Conservation (phyloP, 2,797 vertebrate species). For the Champsocephalus esox region DNA sequence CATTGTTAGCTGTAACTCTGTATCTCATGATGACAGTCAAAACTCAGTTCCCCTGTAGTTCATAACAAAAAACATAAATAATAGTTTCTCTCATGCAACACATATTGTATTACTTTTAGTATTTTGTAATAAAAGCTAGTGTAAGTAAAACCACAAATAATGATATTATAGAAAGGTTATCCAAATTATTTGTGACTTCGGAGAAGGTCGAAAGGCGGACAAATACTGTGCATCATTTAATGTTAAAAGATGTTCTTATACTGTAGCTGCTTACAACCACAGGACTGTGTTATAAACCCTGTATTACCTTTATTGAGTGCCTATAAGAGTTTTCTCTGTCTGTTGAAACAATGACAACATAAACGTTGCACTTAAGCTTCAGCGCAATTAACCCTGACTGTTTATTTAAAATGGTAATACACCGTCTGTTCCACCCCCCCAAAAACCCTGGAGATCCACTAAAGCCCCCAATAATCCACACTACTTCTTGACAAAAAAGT, state of each 20-base stretch:
- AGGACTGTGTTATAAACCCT: background rate
- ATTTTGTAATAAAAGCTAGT: too few species aligned
- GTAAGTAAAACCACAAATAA: too few species aligned
- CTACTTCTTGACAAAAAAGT: constrained; percentile 13
- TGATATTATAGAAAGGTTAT: too few species aligned
- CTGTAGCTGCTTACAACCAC: background rate
- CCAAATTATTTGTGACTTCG: too few species aligned
- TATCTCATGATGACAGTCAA: background rate
- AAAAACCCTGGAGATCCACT: constrained; percentile 7
- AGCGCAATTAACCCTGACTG: constrained; percentile 1
- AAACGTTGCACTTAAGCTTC: background rate
- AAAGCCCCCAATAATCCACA: constrained; percentile 17
- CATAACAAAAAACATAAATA: too few species aligned
- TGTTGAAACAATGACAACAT: background rate
- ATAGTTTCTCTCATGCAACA: too few species aligned
- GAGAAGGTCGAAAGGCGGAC: too few species aligned
- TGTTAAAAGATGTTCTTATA: background rate
- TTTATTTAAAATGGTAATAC: constrained; percentile 28
- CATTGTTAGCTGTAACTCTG: background rate
- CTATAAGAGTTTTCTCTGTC: background rate
- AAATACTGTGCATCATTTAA: too few species aligned
- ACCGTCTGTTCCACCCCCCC: background rate
- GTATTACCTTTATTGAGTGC: background rate
- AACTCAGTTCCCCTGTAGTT: background rate
- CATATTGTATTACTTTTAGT: too few species aligned